Percentiles rank a stretch among this genome's conserved stretches.
Evolutionary conservation across 2,797 vertebrate species (phyloP).

Genomic region (Molossus alvarezi): DNA sequence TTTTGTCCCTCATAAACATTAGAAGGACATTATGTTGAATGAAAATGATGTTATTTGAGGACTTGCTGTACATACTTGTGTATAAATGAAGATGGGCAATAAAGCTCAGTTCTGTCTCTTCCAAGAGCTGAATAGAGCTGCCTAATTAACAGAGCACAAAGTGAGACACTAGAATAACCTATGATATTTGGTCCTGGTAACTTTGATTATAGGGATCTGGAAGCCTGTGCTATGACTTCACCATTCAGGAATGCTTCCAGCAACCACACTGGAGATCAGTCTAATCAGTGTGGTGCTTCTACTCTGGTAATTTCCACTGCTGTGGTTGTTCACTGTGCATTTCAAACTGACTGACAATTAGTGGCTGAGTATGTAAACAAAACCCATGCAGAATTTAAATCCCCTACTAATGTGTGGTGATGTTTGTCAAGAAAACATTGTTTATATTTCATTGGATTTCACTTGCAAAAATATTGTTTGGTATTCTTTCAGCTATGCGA

Average conservation of each 20-base stretch:
- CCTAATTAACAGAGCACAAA: not conserved
- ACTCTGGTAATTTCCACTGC: not conserved
- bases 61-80: not conserved
- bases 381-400: slow-evolving; percentile 60
- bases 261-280: not conserved
- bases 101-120: slow-evolving; percentile 31
- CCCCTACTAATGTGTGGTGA: slow-evolving; percentile 48
- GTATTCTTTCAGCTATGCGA: slow-evolving; percentile 24
- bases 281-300: not conserved
- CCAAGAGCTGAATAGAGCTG: slow-evolving; percentile 23
- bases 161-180: not conserved
- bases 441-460: slow-evolving; percentile 66
- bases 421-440: slow-evolving; percentile 69
- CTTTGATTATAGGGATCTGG: slow-evolving; percentile 5
- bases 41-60: not conserved
- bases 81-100: not conserved
- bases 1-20: not conserved
- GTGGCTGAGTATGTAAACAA: slow-evolving; percentile 60
- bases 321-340: not conserved
- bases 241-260: not conserved
- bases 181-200: not conserved
- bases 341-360: slow-evolving; percentile 61
- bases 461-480: slow-evolving; percentile 60
- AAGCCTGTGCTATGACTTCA: not conserved
- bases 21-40: not conserved